Base-by-base conservation (phyloP, 2,797 vertebrate species). In the Aplochiton taeniatus region DNA sequence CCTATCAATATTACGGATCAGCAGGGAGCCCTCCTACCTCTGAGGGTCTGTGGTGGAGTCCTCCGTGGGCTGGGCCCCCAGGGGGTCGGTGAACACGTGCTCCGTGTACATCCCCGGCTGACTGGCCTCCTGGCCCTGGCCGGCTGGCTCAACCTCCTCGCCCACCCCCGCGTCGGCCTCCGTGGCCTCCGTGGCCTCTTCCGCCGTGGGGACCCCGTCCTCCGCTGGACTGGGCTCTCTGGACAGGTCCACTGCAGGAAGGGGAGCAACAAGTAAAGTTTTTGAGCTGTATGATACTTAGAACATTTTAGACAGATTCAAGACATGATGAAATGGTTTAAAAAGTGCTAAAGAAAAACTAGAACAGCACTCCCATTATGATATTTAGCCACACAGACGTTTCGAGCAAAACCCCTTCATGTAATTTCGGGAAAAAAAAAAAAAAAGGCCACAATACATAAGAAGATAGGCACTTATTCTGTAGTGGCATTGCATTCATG, bases 61-160 rank as follows among this genome's bases (percentile, higher is more conserved):
- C 61, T 93, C 83, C 0, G 93, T 91, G 74, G 93, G 90, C 58
- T 95, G 95, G 41, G 95, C 94, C 42, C 96, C 96, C 75, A 99
- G 87, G 0, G 98, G 98, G 79, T 99, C 97, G 0, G 98, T 99
- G 56, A 99, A 99, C 65, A 99, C 96, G 0, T 99, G 98, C 75
- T 99, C 98, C 0, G 96, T 99, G 89, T 98, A 99, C 75, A 98
- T 95, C 56, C 96, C 96, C 0, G 93, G 91, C 71, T 97, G 96
- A 68, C 91, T 91, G 63, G 75, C 81, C 68, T 98, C 95, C 70
- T 63, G 58, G 43, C 76, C 91, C 42, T 83, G 83, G 6, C 87
- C 75, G 14, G 96, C 96, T 2, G 31, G 31, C 20, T 90, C 90
- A 47, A 93, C 90, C 48, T 93, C 95, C 31, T 94, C 90, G 11